Conservation (phyloP, 35 echinoderm and acorn worm species). For the Ophioderma brevispina region DNA sequence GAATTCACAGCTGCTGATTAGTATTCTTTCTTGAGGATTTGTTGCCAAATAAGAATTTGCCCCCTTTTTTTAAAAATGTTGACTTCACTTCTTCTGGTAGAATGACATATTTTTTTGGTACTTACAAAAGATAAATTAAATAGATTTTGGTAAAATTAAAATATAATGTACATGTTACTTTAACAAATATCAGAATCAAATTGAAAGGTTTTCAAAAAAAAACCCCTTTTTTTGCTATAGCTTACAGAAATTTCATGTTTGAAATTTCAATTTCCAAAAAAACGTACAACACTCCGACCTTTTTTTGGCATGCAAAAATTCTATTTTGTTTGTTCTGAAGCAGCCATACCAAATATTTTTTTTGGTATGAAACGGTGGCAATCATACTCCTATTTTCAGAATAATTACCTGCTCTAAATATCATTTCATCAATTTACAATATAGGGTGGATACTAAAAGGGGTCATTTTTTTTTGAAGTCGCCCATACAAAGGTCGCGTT, state of each 20-base stretch:
- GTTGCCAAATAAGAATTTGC: constrained; percentile 15
- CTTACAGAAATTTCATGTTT: constrained; percentile 7
- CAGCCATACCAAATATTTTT: constrained; percentile 8
- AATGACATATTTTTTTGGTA: not conserved
- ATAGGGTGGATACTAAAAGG: not conserved
- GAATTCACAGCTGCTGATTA: not conserved
- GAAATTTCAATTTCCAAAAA: constrained; percentile 4
- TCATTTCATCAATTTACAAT: not conserved
- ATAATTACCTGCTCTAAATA: constrained; percentile 10
- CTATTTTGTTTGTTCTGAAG: not conserved
- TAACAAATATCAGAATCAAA: too few relatives aligned
- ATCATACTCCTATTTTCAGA: not conserved
- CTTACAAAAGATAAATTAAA: constrained; percentile 2
- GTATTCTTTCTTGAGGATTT: constrained; percentile 16
- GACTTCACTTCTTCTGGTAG: constrained; percentile 4
- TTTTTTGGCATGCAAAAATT: not conserved
- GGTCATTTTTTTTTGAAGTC: constrained; percentile 6
- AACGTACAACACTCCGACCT: not conserved
- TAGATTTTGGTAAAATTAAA: constrained; percentile 15
- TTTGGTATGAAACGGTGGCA: not conserved
- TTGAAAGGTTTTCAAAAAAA: too few relatives aligned
- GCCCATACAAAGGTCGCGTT: too few relatives aligned
- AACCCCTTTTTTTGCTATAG: constrained; percentile 10
- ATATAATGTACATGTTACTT: not conserved
- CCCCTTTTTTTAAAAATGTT: constrained; percentile 5